Evolutionary conservation across 2,888 invertebrate genomes (phyloP).

Genomic region (Mongoloraphidia duomilia): DNA sequence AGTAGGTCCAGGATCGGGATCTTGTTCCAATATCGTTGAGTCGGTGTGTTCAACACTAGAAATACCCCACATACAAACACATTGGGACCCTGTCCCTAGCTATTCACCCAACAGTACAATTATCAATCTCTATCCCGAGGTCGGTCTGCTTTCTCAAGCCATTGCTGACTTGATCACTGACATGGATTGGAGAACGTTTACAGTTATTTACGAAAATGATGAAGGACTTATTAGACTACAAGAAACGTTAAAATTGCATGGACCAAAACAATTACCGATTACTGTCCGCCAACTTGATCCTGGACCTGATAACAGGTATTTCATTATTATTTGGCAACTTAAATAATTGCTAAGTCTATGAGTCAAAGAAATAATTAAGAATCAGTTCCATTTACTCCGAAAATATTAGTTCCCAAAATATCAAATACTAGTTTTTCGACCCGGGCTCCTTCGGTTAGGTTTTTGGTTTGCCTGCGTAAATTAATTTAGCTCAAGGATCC

Average conservation of each 20-base stretch:
- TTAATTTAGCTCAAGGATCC: no score
- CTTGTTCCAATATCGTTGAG: conserved; percentile 60
- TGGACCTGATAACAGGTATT: conserved; percentile 27
- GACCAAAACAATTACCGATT: conserved; percentile 45
- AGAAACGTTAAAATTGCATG: conserved; percentile 57
- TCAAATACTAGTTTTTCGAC: no score
- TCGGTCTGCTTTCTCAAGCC: conserved; percentile 46
- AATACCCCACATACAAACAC: conserved; percentile 71
- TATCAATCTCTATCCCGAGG: conserved; percentile 63
- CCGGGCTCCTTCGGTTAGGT: no score
- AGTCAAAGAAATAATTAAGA: no score
- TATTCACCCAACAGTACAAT: conserved; percentile 22
- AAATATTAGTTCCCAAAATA: no score
- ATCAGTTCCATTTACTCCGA: no score
- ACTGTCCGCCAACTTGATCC: conserved; percentile 47
- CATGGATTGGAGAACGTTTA: conserved; percentile 62
- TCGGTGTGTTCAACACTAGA: conserved; percentile 71
- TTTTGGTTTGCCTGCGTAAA: no score
- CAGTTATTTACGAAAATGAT: conserved; percentile 64
- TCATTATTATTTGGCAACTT: conserved; percentile 20
- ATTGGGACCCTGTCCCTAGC: conserved; percentile 42
- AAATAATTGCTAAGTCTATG: neutral
- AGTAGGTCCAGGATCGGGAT: conserved; percentile 62
- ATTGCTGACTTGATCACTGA: conserved; percentile 50
- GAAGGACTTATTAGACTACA: conserved; percentile 63